Conservation (phyloP, 2,113 vertebrate species). For the Collichthys lucidus region DNA sequence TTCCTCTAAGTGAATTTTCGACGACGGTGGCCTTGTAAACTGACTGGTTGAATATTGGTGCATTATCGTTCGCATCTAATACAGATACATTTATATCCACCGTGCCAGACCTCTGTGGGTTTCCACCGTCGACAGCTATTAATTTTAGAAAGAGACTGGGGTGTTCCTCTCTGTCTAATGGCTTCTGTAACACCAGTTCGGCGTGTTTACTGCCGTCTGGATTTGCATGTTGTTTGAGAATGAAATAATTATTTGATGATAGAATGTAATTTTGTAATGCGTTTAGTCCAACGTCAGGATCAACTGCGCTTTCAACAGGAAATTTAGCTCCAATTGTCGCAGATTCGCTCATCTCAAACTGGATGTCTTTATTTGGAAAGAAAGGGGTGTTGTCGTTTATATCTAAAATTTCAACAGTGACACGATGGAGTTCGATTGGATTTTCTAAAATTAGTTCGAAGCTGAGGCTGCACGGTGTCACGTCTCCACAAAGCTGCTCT, state of each 20-base stretch:
- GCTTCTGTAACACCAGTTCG: constrained; percentile 76
- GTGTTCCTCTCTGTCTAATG: constrained; percentile 78
- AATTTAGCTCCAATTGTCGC: constrained; percentile 36
- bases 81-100: constrained; percentile 76
- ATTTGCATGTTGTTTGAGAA: constrained; percentile 71
- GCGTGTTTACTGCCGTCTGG: constrained; percentile 71
- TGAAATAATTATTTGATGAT: constrained; percentile 73
- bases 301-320: constrained; percentile 64
- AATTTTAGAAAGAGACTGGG: constrained; percentile 63
- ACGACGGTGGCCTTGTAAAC: constrained; percentile 73
- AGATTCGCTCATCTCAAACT: constrained; percentile 71
- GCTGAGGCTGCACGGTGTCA: constrained; percentile 58
- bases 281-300: constrained; percentile 80
- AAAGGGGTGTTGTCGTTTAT: constrained; percentile 68
- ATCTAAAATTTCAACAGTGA: constrained; percentile 70
- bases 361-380: constrained; percentile 45
- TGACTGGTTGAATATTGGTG: constrained; percentile 59
- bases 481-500: constrained; percentile 67
- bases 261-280: constrained; percentile 79
- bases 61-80: constrained; percentile 68
- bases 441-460: constrained; percentile 10
- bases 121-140: constrained; percentile 82
- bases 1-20: constrained; percentile 78
- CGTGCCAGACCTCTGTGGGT: constrained; percentile 78
- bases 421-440: constrained; percentile 33